A percentile compares a stretch with the other conserved stretches of the same genome.
Evolutionary conservation across 2,113 vertebrate species (phyloP).

Genomic region (Nestor notabilis): DNA sequence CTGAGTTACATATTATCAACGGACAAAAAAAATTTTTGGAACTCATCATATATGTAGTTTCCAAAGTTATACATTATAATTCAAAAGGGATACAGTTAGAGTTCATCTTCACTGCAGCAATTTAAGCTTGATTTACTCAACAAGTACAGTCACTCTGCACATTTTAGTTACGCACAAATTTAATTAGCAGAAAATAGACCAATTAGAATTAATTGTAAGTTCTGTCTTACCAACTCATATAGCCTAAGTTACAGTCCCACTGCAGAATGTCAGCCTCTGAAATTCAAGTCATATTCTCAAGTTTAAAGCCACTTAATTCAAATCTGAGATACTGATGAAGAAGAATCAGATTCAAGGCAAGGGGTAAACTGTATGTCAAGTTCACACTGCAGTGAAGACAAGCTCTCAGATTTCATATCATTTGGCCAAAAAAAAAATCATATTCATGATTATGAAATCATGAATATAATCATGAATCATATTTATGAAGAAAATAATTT

Average conservation of each 20-base stretch:
- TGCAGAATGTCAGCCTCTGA: background rate
- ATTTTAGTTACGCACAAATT: background rate
- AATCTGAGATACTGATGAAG: background rate
- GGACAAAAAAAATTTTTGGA: background rate
- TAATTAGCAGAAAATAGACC: background rate
- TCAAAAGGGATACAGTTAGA: background rate
- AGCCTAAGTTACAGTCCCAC: background rate
- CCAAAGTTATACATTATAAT: background rate
- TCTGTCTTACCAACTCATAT: background rate
- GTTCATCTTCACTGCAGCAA: background rate
- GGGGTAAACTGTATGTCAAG: background rate
- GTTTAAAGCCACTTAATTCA: background rate
- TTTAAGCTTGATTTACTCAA: background rate
- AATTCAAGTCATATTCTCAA: background rate
- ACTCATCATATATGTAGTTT: background rate
- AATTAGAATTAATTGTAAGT: background rate
- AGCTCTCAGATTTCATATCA: background rate
- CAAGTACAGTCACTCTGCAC: background rate
- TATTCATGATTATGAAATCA: too few species aligned
- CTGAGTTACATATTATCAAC: background rate
- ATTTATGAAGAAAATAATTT: slow-evolving; percentile 5
- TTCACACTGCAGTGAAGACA: slow-evolving; percentile 14
- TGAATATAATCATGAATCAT: too few species aligned
- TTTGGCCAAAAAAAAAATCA: background rate
- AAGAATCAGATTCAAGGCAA: background rate